phyloP scores from a whole-genome alignment of 2,113 vertebrate species.

The Pachyramphus minor region DNA sequence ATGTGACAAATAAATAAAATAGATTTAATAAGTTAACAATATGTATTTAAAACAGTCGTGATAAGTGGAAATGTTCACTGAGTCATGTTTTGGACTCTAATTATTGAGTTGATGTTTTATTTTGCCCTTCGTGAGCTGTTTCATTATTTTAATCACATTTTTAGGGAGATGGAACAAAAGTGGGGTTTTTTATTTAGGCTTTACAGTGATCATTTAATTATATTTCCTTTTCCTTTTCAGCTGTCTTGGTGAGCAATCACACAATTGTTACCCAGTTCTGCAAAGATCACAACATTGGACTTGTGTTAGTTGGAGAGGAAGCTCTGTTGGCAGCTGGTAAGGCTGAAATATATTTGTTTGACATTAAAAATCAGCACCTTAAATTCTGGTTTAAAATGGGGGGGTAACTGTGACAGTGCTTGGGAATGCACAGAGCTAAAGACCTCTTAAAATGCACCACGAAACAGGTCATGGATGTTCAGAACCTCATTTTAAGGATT shows the following conservation, averaged over 20 bases:
- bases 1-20: not conserved
- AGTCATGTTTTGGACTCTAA: not conserved
- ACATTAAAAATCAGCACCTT: not conserved
- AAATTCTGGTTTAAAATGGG: not conserved
- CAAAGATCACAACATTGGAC: conserved; percentile 82
- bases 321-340: conserved; percentile 81
- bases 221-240: conserved; percentile 50
- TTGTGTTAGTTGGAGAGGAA: conserved; percentile 84
- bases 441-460: not conserved
- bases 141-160: not conserved
- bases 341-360: not conserved
- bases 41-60: not conserved
- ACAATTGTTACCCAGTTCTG: conserved; percentile 83
- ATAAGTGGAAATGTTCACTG: not conserved
- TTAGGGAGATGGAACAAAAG: not conserved
- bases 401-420: not conserved
- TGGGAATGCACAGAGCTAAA: not conserved
- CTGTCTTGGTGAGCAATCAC: conserved; percentile 82
- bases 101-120: not conserved
- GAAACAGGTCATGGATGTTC: not conserved
- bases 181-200: not conserved
- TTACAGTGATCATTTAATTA: not conserved
- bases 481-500: not conserved
- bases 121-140: not conserved
- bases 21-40: not conserved